A percentile compares a stretch with the other conserved stretches of the same genome.
These are phyloP conservation scores for Indicator maculatus DNA, from an alignment of 2,113 vertebrate species.

Conservation along the genomic window DNA sequence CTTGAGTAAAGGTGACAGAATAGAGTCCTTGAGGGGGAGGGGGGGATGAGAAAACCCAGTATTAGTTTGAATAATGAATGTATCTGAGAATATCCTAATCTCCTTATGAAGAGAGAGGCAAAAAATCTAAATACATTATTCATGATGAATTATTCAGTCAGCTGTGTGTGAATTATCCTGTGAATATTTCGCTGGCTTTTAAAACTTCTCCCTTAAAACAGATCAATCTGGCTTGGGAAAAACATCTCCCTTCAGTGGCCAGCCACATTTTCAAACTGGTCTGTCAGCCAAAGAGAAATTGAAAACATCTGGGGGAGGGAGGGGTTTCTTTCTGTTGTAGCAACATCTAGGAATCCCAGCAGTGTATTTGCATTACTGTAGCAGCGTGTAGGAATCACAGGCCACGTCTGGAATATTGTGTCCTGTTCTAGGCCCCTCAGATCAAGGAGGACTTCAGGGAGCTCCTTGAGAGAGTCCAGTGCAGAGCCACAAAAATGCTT, in stretches of 20 bases:
- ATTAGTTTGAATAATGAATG: constrained; percentile 67
- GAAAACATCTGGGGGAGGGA: background rate
- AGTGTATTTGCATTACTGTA: background rate
- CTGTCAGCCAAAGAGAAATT: constrained; percentile 24
- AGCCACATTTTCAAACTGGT: constrained; percentile 14
- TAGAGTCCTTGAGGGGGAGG: background rate
- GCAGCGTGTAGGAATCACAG: background rate
- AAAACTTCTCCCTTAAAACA: constrained; percentile 47
- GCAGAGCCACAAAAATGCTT: too few relatives aligned
- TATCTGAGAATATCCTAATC: constrained; percentile 64
- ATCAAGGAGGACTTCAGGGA: too few relatives aligned
- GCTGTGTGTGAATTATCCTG: constrained; percentile 58
- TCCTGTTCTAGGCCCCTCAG: too few relatives aligned
- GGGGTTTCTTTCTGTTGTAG: background rate
- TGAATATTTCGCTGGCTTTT: constrained; percentile 45
- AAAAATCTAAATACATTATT: constrained; percentile 63
- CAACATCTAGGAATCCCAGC: background rate
- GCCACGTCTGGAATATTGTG: too few relatives aligned
- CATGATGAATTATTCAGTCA: constrained; percentile 64
- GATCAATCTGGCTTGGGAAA: constrained; percentile 40
- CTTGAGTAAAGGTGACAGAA: constrained; percentile 54
- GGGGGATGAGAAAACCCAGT: constrained; percentile 2
- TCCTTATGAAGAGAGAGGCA: constrained; percentile 55
- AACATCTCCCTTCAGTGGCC: constrained; percentile 5
- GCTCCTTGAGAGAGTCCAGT: too few relatives aligned